phyloP scores from a whole-genome alignment of 2,888 invertebrate species.

The Pasiphila rectangulata region DNA sequence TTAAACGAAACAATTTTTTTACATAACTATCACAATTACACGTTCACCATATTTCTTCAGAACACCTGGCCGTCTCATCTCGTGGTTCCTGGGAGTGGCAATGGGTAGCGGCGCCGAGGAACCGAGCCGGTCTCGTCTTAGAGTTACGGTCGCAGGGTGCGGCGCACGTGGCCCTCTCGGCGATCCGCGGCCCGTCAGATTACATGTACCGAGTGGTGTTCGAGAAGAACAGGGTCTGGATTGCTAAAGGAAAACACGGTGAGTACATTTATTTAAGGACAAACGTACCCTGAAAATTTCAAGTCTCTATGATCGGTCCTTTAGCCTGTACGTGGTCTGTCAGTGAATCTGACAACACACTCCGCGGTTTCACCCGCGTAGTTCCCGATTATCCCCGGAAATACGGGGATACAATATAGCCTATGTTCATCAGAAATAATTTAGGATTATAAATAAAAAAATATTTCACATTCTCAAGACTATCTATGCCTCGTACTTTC shows the following conservation, averaged over 20 bases:
- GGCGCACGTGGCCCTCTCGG: conserved; percentile 81
- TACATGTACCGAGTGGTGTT: conserved; percentile 84
- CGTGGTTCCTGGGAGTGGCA: conserved; percentile 83
- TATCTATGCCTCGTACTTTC: no score
- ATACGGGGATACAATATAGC: no score
- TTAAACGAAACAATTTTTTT: no score
- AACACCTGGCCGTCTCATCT: conserved; percentile 83
- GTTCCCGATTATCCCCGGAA: no score
- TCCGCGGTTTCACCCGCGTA: no score
- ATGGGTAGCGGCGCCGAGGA: conserved; percentile 83
- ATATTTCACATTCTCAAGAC: no score
- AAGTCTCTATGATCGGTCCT: neutral
- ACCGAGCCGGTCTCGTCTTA: conserved; percentile 82
- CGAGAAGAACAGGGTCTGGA: conserved; percentile 82
- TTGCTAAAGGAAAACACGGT: conserved; percentile 85
- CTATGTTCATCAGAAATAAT: no score
- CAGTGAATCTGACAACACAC: neutral
- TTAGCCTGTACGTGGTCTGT: neutral
- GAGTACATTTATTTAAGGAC: conserved; percentile 10
- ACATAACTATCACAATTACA: no score
- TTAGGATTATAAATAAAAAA: no score
- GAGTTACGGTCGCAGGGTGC: conserved; percentile 80
- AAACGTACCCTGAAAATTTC: no score
- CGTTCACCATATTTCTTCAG: conserved; percentile 55
- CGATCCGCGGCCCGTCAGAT: conserved; percentile 77